These are phyloP conservation scores for Glaucomys volans DNA, from an alignment of 2,113 vertebrate genomes.

Conservation along the genomic window DNA sequence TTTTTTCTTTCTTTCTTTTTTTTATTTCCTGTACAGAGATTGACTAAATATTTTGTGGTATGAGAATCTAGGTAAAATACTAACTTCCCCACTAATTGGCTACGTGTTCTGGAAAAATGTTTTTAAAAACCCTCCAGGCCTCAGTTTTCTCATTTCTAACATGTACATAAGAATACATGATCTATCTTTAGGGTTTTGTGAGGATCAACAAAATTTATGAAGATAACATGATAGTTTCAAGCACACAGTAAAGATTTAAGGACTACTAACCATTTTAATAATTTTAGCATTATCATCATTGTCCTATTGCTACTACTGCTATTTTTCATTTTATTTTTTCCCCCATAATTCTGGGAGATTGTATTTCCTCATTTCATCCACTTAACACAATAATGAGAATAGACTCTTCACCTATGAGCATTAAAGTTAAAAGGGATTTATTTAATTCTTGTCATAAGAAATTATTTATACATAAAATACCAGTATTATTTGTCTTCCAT, in stretches of 20 bases:
- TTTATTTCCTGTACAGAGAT: not conserved
- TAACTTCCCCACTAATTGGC: not conserved
- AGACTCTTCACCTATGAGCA: not conserved
- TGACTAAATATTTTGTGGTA: not conserved
- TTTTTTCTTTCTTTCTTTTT: not conserved
- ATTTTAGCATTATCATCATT: not conserved
- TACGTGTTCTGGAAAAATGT: constrained; percentile 6
- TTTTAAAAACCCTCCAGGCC: not conserved
- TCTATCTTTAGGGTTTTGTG: not conserved
- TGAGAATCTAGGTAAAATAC: not conserved
- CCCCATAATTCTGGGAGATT: not conserved
- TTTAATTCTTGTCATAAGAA: not conserved
- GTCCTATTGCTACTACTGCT: not conserved
- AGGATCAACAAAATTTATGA: not conserved
- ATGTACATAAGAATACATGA: not conserved
- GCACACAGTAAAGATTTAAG: not conserved
- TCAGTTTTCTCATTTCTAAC: not conserved
- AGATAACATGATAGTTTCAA: not conserved
- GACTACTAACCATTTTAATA: not conserved
- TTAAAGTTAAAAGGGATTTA: not conserved
- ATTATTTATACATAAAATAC: not conserved
- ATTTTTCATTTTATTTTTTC: not conserved
- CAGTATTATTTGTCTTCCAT: not conserved
- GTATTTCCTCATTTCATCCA: not conserved
- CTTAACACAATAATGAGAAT: not conserved